phyloP scores from a whole-genome alignment of 2,888 invertebrate genomes.

The Hydraecia micacea region DNA sequence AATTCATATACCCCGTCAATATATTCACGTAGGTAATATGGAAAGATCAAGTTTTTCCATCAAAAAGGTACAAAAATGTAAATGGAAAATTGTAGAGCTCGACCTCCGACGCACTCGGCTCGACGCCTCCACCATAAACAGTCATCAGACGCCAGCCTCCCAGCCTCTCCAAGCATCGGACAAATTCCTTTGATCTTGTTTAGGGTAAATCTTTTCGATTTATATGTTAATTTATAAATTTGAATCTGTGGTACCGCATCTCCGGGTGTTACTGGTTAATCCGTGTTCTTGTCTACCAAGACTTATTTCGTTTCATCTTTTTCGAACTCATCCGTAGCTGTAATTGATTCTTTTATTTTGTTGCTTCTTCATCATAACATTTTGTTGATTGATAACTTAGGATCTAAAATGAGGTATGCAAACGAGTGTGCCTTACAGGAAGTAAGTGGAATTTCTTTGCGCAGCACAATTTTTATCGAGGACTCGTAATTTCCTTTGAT shows the following conservation, averaged over 20 bases:
- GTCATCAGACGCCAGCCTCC: slow-evolving; percentile 80
- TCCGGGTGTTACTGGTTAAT: slow-evolving; percentile 82
- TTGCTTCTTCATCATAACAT: slow-evolving; percentile 37
- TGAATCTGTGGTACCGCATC: slow-evolving; percentile 83
- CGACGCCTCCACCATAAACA: slow-evolving; percentile 80
- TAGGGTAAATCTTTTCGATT: slow-evolving; percentile 89
- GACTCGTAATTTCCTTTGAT: slow-evolving; percentile 88
- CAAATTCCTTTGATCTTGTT: slow-evolving; percentile 89
- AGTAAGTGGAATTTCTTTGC: slow-evolving; percentile 82
- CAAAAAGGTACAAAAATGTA: slow-evolving; percentile 78
- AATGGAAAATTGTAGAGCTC: slow-evolving; percentile 74
- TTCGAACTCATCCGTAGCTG: slow-evolving; percentile 63
- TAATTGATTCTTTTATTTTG: slow-evolving; percentile 68
- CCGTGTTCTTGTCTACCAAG: slow-evolving; percentile 77
- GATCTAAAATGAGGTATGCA: slow-evolving; percentile 75
- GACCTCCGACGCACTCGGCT: slow-evolving; percentile 70
- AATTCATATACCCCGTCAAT: slow-evolving; percentile 52
- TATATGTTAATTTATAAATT: slow-evolving; percentile 89
- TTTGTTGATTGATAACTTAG: slow-evolving; percentile 45
- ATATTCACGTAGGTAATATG: slow-evolving; percentile 59
- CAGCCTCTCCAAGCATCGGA: slow-evolving; percentile 80
- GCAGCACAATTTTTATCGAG: slow-evolving; percentile 86
- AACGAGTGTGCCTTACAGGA: slow-evolving; percentile 77
- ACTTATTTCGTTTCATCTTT: slow-evolving; percentile 75
- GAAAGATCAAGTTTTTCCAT: slow-evolving; percentile 71